Evolutionary conservation across 2,888 invertebrate genomes (phyloP), one percentile per base, ranked within the genome.

Genomic region (Bugula neritina): DNA sequence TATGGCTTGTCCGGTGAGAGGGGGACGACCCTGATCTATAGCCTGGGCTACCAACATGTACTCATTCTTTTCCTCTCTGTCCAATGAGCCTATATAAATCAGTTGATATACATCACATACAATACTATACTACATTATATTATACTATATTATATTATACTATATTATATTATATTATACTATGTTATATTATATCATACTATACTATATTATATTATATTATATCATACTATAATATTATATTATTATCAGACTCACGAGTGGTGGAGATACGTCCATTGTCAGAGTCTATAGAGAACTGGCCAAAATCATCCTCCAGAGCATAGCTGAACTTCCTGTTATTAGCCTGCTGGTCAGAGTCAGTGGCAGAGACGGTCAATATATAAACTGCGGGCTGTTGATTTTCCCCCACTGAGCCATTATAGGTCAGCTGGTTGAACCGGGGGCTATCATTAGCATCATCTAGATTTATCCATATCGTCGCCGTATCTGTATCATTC

Each of bases 361-460:
- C 83, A 23, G 88, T 91, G 0, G 95, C 94, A 2, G 89, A 88
- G n/a, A 96, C 86, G 0, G 91, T 91, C 88, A 92, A 90, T 17
- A 95, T 90, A 75, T 89, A 90, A 0, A 92, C 91, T 73, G 90
- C 91, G 0, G 91, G 88, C 0, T 91, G 91, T 82, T 93, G 92
- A 80, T 94, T 94, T 85, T 96, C 96, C 72, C 89, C 88, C 0
- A 96, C 90, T 75, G 90, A 89, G 0, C 93, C 94, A 57, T 73
- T 21, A 82, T 96, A 96, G 27, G 88, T 82, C 70, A 87, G 87
- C 78, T 90, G 89, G n/a, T 90, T 84, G 82, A 97, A 97, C 82
- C 93, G 92, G 0, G 96, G 96, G 0, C 96, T 94, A 86, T 96
- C 96, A 81, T 96, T 96, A 27, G 95, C 95, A 83, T 96, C 96